Base-by-base conservation (phyloP, 2,888 invertebrate species). In the Artemia sp. region DNA sequence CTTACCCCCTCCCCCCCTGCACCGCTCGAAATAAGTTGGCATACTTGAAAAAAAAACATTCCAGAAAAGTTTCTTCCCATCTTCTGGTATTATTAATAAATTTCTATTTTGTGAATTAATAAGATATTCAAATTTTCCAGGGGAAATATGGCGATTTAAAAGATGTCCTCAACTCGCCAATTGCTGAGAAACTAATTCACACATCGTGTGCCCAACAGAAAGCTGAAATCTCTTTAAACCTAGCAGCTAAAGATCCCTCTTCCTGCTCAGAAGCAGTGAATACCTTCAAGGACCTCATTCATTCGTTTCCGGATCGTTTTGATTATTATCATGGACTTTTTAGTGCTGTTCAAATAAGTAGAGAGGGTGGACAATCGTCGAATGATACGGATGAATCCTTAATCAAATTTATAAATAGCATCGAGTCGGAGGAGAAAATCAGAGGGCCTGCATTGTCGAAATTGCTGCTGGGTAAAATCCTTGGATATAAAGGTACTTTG, bases 91-190 rank as follows among this genome's bases (percentile, higher is more conserved):
- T 3, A 38, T 6, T 38, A 38, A 3, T 38, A 38, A 38, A 38
- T 38, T 38, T 38, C 38, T 38, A 38, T 38, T 38, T 38, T 38
- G 38, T 38, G 38, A 38, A 38, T 38, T 38, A 38, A 38, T 38
- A 38, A 38, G 38, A 6, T 38, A 38, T 38, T 38, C 38, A 38
- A 38, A 38, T 38, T 69, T 71, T 72, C 9, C 74, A 81, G 78
- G 85, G 85, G 52, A 94, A 93, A 78, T 86, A 85, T 80, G 84
- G 87, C 74, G 90, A 90, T 75, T 87, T 92, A 12, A 78, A 93
- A 64, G 83, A 86, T 70, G 85, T 94, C 71, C 80, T 95, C n/a
- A 86, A 88, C 72, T 86, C 90, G 1, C 86, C 88, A 0, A 78
- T 92, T 1, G 87, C 87, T 70, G 79, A 82, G 50, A 84, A 84